Base-by-base conservation (phyloP, 2,113 vertebrate genomes). In the Perca schrenkii region DNA sequence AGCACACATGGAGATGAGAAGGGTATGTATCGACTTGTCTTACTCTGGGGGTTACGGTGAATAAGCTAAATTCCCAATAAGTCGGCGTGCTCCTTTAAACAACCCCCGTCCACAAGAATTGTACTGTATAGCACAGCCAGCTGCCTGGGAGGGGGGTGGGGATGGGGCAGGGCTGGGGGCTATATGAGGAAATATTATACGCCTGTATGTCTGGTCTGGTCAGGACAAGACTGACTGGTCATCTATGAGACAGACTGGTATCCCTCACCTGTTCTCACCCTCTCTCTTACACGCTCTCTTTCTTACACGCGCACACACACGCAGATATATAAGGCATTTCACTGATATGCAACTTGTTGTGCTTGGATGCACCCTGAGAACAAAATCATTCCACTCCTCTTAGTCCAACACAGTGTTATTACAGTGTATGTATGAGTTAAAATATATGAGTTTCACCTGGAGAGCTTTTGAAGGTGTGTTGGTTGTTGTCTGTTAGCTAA, bases 161-260 rank as follows among this genome's bases (percentile, higher is more conserved):
- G n/a, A 40, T 13, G 50, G 61, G 67, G 70, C 19, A 62, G 67
- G 86, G 62, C 70, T 16, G 17, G 47, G 71, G 54, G 65, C 60
- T 90, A 87, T 85, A 84, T 82, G 88, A 12, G 74, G 85, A 93
- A 91, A 90, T 84, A 83, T 74, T 85, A 84, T 88, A 88, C 49
- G 81, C 64, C 67, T 83, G 86, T 88, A 81, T 84, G 87, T 92
- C 91, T 90, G 66, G 70, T 81, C 74, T 73, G 64, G 81, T 77
- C 79, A 36, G 74, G 68, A 69, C 43, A 13, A 75, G 81, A 81
- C 83, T 57, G 72, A 83, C 67, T 85, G 85, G 64, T 76, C 85
- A 86, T 89, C 73, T 74, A 22, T 74, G 80, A 85, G 62, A 73
- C 71, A 62, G 54, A 72, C 83, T 90, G 86, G 71, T 66, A 71